Conservation (phyloP, 2,113 vertebrate genomes). For the Lepidothrix coronata region DNA sequence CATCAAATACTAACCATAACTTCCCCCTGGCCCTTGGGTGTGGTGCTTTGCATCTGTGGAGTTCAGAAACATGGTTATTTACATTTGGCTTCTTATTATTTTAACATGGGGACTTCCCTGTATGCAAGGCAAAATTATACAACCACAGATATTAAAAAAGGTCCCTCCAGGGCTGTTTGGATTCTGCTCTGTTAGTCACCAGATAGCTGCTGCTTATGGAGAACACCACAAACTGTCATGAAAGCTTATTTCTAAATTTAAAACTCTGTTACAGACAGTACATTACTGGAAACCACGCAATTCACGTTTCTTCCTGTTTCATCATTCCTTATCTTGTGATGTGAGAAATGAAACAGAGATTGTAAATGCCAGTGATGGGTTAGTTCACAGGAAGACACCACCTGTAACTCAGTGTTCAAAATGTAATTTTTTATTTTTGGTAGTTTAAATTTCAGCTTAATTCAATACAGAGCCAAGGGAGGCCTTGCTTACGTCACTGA, state of each 20-base stretch:
- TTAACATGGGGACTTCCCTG: neutral
- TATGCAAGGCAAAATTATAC: neutral
- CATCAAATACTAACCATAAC: fast-evolving
- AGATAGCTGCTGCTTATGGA: neutral
- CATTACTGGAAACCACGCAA: neutral
- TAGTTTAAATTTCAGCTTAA: neutral
- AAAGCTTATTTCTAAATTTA: neutral
- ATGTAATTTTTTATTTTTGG: neutral
- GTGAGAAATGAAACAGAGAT: neutral
- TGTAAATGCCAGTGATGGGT: neutral
- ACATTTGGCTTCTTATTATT: neutral
- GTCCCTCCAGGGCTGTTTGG: neutral
- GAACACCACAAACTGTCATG: neutral
- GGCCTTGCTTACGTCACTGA: neutral
- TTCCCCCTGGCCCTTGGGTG: neutral
- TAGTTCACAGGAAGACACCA: fast-evolving
- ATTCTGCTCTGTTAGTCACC: neutral
- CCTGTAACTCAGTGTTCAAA: neutral
- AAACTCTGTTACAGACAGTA: neutral
- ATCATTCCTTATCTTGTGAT: neutral
- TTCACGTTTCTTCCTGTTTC: neutral
- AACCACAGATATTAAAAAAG: neutral
- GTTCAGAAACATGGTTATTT: neutral
- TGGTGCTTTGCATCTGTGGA: neutral
- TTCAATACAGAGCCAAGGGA: neutral